These are phyloP conservation scores for Dufourea novaeangliae DNA, from an alignment of 1,140 invertebrate genomes.

Conservation along the genomic window DNA sequence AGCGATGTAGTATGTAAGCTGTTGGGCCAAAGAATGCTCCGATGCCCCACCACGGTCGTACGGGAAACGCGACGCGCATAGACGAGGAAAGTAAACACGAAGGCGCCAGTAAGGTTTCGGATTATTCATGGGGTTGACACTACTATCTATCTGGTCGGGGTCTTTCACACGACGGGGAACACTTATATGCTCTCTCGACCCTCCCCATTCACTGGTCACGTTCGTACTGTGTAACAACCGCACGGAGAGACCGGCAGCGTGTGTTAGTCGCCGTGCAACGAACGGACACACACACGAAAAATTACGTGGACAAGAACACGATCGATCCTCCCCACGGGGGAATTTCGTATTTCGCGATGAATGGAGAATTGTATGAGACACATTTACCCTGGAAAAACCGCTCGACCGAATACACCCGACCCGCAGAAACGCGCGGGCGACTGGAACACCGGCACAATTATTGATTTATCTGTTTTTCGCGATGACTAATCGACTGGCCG, in stretches of 20 bases:
- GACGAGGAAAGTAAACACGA: conserved; percentile 50
- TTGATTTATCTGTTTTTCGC: conserved; percentile 32
- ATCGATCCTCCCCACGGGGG: conserved; percentile 25
- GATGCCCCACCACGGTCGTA: not conserved
- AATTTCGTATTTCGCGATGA: conserved; percentile 24
- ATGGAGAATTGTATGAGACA: no score
- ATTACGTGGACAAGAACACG: not conserved
- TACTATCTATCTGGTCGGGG: conserved; percentile 42
- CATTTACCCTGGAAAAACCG: no score
- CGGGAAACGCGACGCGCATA: conserved; percentile 33
- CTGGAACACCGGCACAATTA: not conserved
- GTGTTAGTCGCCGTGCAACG: no score
- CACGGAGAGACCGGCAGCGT: not conserved
- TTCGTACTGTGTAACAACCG: conserved; percentile 29
- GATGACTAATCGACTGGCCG: conserved; percentile 12
- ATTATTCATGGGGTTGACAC: conserved; percentile 61
- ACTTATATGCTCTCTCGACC: conserved; percentile 38
- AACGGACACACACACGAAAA: not conserved
- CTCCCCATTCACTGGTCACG: conserved; percentile 45
- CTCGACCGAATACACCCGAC: no score
- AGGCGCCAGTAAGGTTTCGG: conserved; percentile 46
- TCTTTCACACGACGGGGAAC: conserved; percentile 46
- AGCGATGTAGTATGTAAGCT: not conserved
- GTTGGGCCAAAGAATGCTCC: not conserved
- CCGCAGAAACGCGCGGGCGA: not conserved